These are phyloP conservation scores for Crenuchus spilurus DNA, from an alignment of 2,797 vertebrate species.

Conservation along the genomic window DNA sequence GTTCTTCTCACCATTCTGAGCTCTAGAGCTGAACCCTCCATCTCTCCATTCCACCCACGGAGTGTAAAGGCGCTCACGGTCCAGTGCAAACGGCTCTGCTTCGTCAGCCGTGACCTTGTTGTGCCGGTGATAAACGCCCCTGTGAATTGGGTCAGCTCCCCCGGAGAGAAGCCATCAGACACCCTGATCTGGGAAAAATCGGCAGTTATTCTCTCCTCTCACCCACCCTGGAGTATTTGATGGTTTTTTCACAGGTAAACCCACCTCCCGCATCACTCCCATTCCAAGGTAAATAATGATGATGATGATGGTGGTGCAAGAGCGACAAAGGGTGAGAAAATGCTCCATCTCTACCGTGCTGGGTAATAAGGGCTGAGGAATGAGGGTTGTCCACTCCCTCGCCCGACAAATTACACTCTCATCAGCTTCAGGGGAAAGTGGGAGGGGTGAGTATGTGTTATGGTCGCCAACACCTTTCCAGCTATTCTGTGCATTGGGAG, in stretches of 20 bases:
- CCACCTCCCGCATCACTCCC: not conserved
- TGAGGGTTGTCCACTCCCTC: not conserved
- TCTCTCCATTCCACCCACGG: not conserved
- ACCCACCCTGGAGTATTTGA: constrained; percentile 3
- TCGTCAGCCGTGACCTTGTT: constrained; percentile 52
- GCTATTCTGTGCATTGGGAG: not conserved
- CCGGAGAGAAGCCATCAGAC: constrained; percentile 50
- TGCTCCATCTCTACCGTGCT: constrained; percentile 14
- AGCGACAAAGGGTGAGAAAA: constrained; percentile 33
- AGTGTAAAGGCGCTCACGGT: constrained; percentile 9
- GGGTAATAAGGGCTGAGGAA: constrained; percentile 40
- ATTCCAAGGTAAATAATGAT: constrained; percentile 46
- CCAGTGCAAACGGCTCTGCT: constrained; percentile 20
- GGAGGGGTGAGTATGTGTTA: constrained; percentile 10
- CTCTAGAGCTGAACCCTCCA: not conserved
- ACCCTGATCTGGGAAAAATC: constrained; percentile 46
- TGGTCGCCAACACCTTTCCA: constrained; percentile 3
- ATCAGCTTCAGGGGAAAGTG: not conserved
- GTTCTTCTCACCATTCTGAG: not conserved
- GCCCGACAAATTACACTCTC: constrained; percentile 36
- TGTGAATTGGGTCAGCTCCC: constrained; percentile 49
- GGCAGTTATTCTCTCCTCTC: constrained; percentile 23
- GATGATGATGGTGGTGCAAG: constrained; percentile 32
- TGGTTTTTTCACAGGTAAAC: constrained; percentile 18
- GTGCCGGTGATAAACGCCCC: constrained; percentile 51